Evolutionary conservation across 2,888 invertebrate species (phyloP).

Genomic region (Cantharis nigra): DNA sequence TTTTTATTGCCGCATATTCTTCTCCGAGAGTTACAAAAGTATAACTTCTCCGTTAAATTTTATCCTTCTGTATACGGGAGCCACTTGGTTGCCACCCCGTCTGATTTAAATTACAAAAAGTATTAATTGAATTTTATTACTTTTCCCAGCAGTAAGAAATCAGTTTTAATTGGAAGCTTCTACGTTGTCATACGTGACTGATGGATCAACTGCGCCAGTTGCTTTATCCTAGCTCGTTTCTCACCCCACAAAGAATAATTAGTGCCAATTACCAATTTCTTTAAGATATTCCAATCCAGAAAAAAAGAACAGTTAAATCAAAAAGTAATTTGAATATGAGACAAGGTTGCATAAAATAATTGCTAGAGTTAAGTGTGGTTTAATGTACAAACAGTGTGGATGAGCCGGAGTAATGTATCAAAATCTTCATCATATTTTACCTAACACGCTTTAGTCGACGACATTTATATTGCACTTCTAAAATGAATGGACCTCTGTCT

Average conservation of each 20-base stretch:
- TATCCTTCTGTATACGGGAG: background rate
- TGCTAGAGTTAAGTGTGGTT: conserved; percentile 8
- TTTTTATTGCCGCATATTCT: background rate
- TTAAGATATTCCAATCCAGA: background rate
- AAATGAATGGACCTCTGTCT: conserved; percentile 24
- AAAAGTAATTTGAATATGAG: background rate
- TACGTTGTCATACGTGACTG: background rate
- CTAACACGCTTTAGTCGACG: conserved; percentile 27
- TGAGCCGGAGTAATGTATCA: conserved; percentile 22
- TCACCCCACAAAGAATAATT: background rate
- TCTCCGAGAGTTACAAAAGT: background rate
- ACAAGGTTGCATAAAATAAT: conserved; percentile 11
- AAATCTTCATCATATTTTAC: conserved; percentile 28
- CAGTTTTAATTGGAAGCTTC: background rate
- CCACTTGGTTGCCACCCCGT: background rate
- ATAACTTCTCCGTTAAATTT: background rate
- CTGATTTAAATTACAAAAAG: background rate
- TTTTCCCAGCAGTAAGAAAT: background rate
- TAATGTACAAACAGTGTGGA: conserved; percentile 24
- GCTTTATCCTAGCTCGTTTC: background rate
- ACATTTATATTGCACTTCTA: conserved; percentile 28
- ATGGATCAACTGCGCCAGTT: background rate
- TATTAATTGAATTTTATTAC: background rate
- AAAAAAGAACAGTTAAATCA: background rate
- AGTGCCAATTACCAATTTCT: background rate